Percentiles rank a stretch among this genome's conserved stretches.
phyloP scores from a whole-genome alignment of 1,140 invertebrate genomes.

The Lithobius niger region DNA sequence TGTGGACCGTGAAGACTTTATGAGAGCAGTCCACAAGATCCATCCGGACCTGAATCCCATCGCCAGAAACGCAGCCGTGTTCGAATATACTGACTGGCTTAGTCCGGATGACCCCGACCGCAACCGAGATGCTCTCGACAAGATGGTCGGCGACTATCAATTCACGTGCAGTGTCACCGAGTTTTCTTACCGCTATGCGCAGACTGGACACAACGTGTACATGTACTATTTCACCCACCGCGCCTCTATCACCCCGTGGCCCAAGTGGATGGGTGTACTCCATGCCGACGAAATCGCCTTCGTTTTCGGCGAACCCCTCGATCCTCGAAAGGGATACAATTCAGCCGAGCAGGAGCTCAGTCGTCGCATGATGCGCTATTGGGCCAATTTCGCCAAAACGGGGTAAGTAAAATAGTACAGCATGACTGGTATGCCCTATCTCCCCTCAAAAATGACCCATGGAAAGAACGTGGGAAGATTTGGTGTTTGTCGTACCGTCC shows the following conservation, averaged over 20 bases:
- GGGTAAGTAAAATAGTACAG: conserved; percentile 56
- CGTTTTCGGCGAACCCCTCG: conserved; percentile 82
- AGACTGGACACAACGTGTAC: conserved; percentile 77
- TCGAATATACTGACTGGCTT: conserved; percentile 85
- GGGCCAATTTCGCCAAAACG: conserved; percentile 89
- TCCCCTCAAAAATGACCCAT: too few species aligned
- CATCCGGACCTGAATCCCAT: conserved; percentile 72
- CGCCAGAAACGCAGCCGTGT: conserved; percentile 62
- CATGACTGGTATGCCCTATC: too few species aligned
- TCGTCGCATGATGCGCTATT: conserved; percentile 80
- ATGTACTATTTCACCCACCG: conserved; percentile 92
- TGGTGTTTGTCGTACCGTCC: too few species aligned
- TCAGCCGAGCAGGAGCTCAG: conserved; percentile 65
- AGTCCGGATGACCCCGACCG: conserved; percentile 67
- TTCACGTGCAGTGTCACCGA: conserved; percentile 93
- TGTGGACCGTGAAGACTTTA: conserved; percentile 57
- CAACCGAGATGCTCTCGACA: conserved; percentile 73
- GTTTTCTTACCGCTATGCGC: conserved; percentile 67
- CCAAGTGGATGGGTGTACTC: conserved; percentile 88
- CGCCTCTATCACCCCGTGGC: conserved; percentile 74
- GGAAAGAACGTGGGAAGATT: too few species aligned
- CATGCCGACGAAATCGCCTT: conserved; percentile 94
- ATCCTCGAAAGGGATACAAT: conserved; percentile 60
- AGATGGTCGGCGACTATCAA: conserved; percentile 93
- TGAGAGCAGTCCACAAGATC: conserved; percentile 58